phyloP scores from a whole-genome alignment of 2,797 vertebrate genomes.

The Anguilla megastoma region DNA sequence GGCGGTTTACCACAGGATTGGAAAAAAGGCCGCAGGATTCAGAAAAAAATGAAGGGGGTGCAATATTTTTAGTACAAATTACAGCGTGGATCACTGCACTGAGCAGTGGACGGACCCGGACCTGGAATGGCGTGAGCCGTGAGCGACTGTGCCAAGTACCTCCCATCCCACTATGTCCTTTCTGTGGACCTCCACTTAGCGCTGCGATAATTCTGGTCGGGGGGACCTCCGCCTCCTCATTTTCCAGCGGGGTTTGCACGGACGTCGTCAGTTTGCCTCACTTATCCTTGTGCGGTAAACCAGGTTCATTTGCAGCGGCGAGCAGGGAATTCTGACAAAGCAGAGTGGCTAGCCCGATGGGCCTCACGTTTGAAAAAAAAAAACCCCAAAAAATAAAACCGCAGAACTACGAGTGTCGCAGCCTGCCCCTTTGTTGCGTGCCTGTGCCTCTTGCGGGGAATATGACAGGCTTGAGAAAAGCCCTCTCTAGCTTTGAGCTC shows the following conservation, averaged over 20 bases:
- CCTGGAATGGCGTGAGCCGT: slow-evolving; percentile 80
- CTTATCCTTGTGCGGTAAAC: slow-evolving; percentile 46
- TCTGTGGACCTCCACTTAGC: slow-evolving; percentile 65
- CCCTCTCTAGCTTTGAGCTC: slow-evolving; percentile 46
- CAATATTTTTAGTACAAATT: slow-evolving; percentile 88
- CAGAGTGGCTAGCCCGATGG: slow-evolving; percentile 47
- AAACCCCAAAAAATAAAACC: slow-evolving; percentile 31
- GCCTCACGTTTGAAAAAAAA: slow-evolving; percentile 6
- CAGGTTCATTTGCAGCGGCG: slow-evolving; percentile 45
- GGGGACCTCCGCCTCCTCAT: slow-evolving; percentile 57
- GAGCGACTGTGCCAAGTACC: slow-evolving; percentile 72
- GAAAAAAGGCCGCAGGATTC: slow-evolving; percentile 72
- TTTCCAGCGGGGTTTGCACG: slow-evolving; percentile 21
- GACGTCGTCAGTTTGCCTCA: background rate
- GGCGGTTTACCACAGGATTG: slow-evolving; percentile 75
- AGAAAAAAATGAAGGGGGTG: slow-evolving; percentile 66
- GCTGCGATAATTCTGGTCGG: slow-evolving; percentile 57
- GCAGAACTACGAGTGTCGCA: slow-evolving; percentile 35
- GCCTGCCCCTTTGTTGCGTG: slow-evolving; percentile 51
- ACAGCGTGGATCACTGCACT: slow-evolving; percentile 80
- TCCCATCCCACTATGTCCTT: slow-evolving; percentile 72
- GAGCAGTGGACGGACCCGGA: slow-evolving; percentile 76
- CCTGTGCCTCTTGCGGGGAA: slow-evolving; percentile 51
- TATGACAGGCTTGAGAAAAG: slow-evolving; percentile 59
- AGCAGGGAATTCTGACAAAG: slow-evolving; percentile 31